A percentile compares a stretch with the other conserved stretches of the same genome.
These are phyloP conservation scores for Monodelphis domestica DNA, from an alignment of 2,797 vertebrate species.

Conservation along the genomic window DNA sequence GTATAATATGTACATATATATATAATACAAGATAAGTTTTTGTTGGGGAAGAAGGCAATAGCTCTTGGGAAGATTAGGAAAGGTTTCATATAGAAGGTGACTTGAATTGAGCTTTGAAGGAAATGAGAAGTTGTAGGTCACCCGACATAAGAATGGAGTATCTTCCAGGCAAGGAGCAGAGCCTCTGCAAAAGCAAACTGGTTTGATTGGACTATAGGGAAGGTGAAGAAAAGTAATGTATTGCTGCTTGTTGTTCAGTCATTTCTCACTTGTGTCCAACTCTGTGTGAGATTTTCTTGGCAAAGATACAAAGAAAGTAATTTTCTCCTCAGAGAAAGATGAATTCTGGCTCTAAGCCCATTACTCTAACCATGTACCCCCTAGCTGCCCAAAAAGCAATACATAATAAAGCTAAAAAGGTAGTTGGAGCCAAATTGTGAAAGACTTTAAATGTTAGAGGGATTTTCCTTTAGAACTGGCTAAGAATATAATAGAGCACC, in stretches of 20 bases:
- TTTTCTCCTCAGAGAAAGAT: too few relatives aligned
- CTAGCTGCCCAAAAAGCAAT: too few relatives aligned
- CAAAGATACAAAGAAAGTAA: too few relatives aligned
- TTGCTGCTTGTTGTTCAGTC: too few relatives aligned
- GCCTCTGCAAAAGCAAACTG: not conserved
- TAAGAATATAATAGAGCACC: not conserved
- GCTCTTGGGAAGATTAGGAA: not conserved
- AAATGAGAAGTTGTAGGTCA: not conserved
- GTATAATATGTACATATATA: too few relatives aligned
- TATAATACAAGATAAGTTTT: not conserved
- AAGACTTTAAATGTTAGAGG: not conserved
- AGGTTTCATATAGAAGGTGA: not conserved
- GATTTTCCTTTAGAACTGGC: not conserved
- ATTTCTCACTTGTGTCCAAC: too few relatives aligned
- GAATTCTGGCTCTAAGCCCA: too few relatives aligned
- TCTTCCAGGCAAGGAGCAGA: not conserved
- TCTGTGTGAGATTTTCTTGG: too few relatives aligned
- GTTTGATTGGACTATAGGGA: not conserved
- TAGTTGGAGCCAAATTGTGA: not conserved
- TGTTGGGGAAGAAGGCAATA: not conserved
- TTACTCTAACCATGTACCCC: too few relatives aligned
- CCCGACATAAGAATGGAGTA: not conserved
- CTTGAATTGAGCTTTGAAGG: not conserved
- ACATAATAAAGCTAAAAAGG: not conserved
- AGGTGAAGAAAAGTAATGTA: not conserved